Evolutionary conservation across 2,888 invertebrate genomes (phyloP), one percentile per base, ranked within the genome.

Genomic region (Patella ulyssiponensis): DNA sequence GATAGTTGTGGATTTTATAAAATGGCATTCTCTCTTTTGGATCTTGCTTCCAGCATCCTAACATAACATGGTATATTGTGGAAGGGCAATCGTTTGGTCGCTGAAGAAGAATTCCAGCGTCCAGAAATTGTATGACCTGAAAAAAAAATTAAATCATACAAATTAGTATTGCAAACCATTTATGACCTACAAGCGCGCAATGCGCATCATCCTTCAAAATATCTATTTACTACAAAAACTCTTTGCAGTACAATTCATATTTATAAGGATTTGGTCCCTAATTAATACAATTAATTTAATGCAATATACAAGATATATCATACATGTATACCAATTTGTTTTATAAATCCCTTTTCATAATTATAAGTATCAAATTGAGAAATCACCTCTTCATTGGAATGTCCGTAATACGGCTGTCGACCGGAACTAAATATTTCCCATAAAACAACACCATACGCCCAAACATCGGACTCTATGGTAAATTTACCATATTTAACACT

Each of bases 41-140:
- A 86, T 96, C 96, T 0, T 94, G 94, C 87, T 95, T 87, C 91
- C 91, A 92, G 78, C 92, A 92, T 44, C 90, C 90, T 20, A 91
- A 80, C 91, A 92, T 91, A 79, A 92, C 86, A 84, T 90, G 89
- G 81, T 91, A 91, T 14, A 92, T 84, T 11, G 88, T 88, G 9
- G 89, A 86, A 3, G 92, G 91, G 78, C 92, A 91, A 52, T 87
- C 88, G 81, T 95, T 95, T 0, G 96, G 96, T 1, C 96, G 95
- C 54, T 95, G 95, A 74, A 97, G 92, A 89, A 96, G 94, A 80
- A 95, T 95, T 4, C 96, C 96, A 86, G 95, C 95, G 23, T 96
- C 93, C 81, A 97, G 95, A 77, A 96, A 92, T 85, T 88, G 84
- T 11, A 91, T 88, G 23, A 91, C 90, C 90, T 91, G 79, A 2